Evolutionary conservation across 1,140 invertebrate genomes (phyloP).

Genomic region (Drosophila pachea): DNA sequence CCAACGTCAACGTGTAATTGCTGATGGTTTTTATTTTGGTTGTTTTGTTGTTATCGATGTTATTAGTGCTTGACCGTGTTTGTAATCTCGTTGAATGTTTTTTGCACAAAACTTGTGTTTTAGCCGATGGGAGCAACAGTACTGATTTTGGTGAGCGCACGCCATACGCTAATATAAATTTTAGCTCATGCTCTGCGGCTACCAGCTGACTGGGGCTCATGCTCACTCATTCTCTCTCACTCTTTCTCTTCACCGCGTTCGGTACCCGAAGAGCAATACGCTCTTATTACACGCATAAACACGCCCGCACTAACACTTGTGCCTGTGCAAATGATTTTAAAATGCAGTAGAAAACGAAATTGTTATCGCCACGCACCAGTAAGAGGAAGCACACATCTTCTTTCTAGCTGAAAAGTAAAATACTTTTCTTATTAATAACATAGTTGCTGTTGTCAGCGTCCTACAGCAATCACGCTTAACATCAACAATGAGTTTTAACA

Average conservation of each 20-base stretch:
- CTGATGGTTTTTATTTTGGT: slow-evolving; percentile 6
- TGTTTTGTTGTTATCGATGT: slow-evolving; percentile 36
- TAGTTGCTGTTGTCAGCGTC: slow-evolving; percentile 25
- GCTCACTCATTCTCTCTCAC: background rate
- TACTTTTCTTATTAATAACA: background rate
- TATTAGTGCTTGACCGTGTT: slow-evolving; percentile 26
- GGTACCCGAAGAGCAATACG: slow-evolving; percentile 23
- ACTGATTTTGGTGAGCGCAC: slow-evolving; percentile 65
- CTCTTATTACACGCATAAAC: slow-evolving; percentile 32
- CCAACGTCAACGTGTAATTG: slow-evolving; percentile 57
- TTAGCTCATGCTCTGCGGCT: slow-evolving; percentile 30
- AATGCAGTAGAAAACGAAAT: slow-evolving; percentile 30
- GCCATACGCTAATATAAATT: slow-evolving; percentile 68
- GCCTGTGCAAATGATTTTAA: slow-evolving; percentile 20
- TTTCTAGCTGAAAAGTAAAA: slow-evolving; percentile 9
- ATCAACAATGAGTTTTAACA: slow-evolving; percentile 41
- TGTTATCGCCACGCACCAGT: slow-evolving; percentile 29
- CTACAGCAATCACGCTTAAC: slow-evolving; percentile 27
- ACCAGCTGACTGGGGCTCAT: slow-evolving; percentile 31
- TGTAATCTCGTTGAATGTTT: slow-evolving; percentile 28
- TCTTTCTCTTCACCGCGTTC: background rate
- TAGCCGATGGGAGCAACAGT: slow-evolving; percentile 60
- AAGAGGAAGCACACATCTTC: background rate
- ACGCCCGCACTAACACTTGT: slow-evolving; percentile 12
- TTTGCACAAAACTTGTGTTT: slow-evolving; percentile 54